These are phyloP conservation scores for Ganaspis brasiliensis DNA, from an alignment of 2,888 invertebrate genomes.

Conservation along the genomic window DNA sequence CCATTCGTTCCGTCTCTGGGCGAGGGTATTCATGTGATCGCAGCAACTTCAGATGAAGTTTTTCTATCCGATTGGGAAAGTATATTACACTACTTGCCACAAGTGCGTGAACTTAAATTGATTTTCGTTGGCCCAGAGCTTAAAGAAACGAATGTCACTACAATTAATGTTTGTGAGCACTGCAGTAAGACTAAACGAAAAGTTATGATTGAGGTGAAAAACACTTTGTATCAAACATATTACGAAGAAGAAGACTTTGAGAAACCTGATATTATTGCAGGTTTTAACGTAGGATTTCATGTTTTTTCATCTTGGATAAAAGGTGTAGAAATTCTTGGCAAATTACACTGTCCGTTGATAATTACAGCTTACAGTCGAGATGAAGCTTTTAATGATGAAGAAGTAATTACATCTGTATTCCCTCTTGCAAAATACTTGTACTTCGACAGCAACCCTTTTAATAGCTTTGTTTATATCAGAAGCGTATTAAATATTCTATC, in stretches of 20 bases:
- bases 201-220: not conserved
- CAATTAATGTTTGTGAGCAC: not conserved
- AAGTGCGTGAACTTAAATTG: not conserved
- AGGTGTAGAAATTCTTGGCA: not conserved
- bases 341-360: not conserved
- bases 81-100: not conserved
- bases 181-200: not conserved
- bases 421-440: no score
- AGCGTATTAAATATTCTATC: no score
- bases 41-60: no score
- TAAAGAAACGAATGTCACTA: not conserved
- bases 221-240: not conserved
- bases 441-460: no score
- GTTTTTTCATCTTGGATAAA: not conserved
- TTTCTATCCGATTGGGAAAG: conserved; percentile 64
- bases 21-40: conserved; percentile 75
- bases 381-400: no score
- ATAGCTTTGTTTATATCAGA: no score
- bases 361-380: no score
- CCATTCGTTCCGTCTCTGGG: no score
- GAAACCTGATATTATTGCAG: not conserved
- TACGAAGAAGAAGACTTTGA: not conserved
- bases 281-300: not conserved
- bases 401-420: no score
- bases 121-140: not conserved